Evolutionary conservation across 2,888 invertebrate species (phyloP), one percentile per base, ranked within the genome.

Genomic region (Apotomis betuletana): DNA sequence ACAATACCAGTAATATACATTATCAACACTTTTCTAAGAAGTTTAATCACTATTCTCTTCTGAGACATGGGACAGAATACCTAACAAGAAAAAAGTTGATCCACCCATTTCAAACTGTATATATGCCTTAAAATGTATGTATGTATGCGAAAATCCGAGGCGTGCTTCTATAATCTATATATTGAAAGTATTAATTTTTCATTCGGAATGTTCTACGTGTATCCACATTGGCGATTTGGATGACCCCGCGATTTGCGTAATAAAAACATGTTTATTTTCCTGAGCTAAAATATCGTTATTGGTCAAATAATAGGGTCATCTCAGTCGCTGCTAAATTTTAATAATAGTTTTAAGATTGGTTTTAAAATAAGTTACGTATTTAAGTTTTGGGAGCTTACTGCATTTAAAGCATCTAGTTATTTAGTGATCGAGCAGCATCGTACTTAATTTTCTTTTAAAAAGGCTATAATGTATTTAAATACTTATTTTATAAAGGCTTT

Each of bases 361-460:
- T 51, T 63, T 49, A 49, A 49, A 49, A 49, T 49, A 49, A 62
- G 6, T 15, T 49, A 27, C 15, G 9, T 27, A 36, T 65, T 57
- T 65, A 57, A 62, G 61, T 46, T 57, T 44, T 49, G 60, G 49
- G 65, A 65, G 60, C 65, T 70, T 63, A 64, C 9, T 61, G 70
- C 70, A 60, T 70, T 65, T 65, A 65, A 59, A 46, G 70, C 70
- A 70, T 59, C 54, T 70, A 60, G 54, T 70, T 49, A 3, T 9
- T 67, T 70, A 60, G 64, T 70, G 54, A 65, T 49, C 46, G 46
- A 65, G 70, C 70, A 55, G 70, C 70, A 52, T 58, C 67, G 70
- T 70, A 70, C 65, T 70, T 70, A 70, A 67, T 55, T 60, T 65
- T 55, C 55, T 60, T 57, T 55, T 65, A 46, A 70, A 61, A 61